Percentiles rank a stretch among this genome's conserved stretches.
Conservation (phyloP, 2,888 invertebrate genomes). For the Epistrophe grossulariae region DNA sequence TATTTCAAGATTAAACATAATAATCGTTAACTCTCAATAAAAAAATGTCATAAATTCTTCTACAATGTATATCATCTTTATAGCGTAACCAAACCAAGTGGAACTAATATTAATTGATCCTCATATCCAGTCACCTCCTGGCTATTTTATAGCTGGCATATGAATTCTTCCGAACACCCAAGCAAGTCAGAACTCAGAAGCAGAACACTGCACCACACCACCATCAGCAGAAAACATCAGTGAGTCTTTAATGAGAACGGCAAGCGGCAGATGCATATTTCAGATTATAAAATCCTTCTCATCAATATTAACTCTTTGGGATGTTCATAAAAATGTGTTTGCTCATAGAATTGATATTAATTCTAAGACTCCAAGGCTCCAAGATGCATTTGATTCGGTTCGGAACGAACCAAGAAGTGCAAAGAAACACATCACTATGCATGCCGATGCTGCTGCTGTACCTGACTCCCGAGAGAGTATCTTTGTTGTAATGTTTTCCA, state of each 20-base stretch:
- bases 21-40: slow-evolving; percentile 47
- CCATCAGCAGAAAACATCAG: not conserved
- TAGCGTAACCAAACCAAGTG: slow-evolving; percentile 32
- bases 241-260: slow-evolving; percentile 41
- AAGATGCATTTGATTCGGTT: not conserved
- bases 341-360: slow-evolving; percentile 52
- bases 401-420: not conserved
- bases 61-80: slow-evolving; percentile 25
- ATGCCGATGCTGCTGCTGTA: not conserved
- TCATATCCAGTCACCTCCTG: slow-evolving; percentile 32
- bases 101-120: slow-evolving; percentile 63
- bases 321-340: slow-evolving; percentile 29
- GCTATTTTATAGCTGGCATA: slow-evolving; percentile 41
- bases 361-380: slow-evolving; percentile 42
- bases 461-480: not conserved
- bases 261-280: slow-evolving; percentile 57
- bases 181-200: not conserved
- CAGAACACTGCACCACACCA: not conserved
- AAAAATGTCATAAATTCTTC: slow-evolving; percentile 41
- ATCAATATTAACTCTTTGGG: slow-evolving; percentile 43
- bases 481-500: slow-evolving; percentile 28
- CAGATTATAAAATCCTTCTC: slow-evolving; percentile 52
- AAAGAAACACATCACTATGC: slow-evolving; percentile 21
- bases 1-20: not conserved
- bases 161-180: slow-evolving; percentile 20